phyloP scores from a whole-genome alignment of 2,888 invertebrate species.

The Ypsolopha scabrella region DNA sequence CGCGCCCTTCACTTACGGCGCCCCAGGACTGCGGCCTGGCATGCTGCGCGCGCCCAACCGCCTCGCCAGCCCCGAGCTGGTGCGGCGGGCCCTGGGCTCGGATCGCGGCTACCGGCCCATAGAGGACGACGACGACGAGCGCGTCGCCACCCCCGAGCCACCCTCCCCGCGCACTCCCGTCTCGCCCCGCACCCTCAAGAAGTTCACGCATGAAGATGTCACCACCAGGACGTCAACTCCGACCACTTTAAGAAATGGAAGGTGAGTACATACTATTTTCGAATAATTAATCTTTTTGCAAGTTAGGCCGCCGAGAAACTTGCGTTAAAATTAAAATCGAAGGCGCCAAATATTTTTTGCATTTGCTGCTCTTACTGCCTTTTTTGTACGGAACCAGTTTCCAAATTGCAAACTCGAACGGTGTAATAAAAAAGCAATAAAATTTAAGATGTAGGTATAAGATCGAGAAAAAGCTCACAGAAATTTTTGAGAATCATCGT shows the following conservation, averaged over 20 bases:
- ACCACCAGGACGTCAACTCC: constrained; percentile 40
- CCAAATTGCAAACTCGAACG: no score
- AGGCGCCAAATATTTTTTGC: background rate
- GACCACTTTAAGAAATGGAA: constrained; percentile 47
- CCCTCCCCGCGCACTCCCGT: constrained; percentile 32
- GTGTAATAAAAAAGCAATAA: no score
- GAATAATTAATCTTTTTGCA: background rate
- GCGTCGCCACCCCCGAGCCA: constrained; percentile 42
- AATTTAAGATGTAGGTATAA: no score
- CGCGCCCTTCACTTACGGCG: constrained; percentile 90
- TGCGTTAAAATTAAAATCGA: background rate
- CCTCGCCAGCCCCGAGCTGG: constrained; percentile 86
- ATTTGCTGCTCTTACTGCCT: background rate
- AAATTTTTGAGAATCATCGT: no score
- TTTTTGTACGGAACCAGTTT: background rate
- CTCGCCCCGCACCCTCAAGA: constrained; percentile 46
- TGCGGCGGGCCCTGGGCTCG: constrained; percentile 76
- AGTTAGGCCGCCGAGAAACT: background rate
- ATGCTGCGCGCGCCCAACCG: constrained; percentile 80
- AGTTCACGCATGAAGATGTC: constrained; percentile 51
- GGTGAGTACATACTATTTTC: constrained; percentile 26
- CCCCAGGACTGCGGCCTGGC: constrained; percentile 67
- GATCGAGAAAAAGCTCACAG: no score
- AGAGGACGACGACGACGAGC: constrained; percentile 52
- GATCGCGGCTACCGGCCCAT: constrained; percentile 46